Evolutionary conservation across 2,888 invertebrate genomes (phyloP).

Genomic region (Gerris lacustris): DNA sequence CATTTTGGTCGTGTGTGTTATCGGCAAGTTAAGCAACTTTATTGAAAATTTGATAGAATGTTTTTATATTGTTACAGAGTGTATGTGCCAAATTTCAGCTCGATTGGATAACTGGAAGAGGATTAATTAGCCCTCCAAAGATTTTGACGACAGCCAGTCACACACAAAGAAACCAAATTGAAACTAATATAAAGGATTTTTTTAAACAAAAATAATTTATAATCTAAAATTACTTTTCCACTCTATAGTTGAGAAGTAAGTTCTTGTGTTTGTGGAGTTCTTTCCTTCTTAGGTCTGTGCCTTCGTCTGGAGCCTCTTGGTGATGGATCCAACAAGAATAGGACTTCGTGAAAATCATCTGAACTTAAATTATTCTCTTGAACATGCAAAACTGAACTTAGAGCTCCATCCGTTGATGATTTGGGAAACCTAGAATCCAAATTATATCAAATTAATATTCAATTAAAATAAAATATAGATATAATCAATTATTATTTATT

Average conservation of each 20-base stretch:
- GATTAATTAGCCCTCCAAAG: too few relatives aligned
- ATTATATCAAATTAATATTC: neutral
- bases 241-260: neutral
- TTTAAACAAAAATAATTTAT: too few relatives aligned
- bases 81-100: too few relatives aligned
- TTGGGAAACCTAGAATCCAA: conserved; percentile 40
- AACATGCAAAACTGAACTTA: conserved; percentile 46
- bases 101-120: too few relatives aligned
- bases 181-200: too few relatives aligned
- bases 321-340: conserved; percentile 43
- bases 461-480: neutral
- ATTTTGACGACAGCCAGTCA: too few relatives aligned
- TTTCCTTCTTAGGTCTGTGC: conserved; percentile 2
- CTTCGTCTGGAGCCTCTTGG: conserved; percentile 35
- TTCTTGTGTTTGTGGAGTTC: neutral
- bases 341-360: conserved; percentile 46
- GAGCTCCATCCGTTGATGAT: conserved; percentile 45
- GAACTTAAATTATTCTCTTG: conserved; percentile 46
- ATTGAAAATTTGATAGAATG: too few relatives aligned
- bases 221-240: neutral
- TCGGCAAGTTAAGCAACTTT: too few relatives aligned
- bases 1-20: too few relatives aligned
- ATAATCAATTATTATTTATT: neutral
- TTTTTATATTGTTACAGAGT: too few relatives aligned
- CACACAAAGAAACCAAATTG: too few relatives aligned